These are phyloP conservation scores for Plagodis pulveraria DNA, from an alignment of 2,888 invertebrate genomes.

Conservation along the genomic window DNA sequence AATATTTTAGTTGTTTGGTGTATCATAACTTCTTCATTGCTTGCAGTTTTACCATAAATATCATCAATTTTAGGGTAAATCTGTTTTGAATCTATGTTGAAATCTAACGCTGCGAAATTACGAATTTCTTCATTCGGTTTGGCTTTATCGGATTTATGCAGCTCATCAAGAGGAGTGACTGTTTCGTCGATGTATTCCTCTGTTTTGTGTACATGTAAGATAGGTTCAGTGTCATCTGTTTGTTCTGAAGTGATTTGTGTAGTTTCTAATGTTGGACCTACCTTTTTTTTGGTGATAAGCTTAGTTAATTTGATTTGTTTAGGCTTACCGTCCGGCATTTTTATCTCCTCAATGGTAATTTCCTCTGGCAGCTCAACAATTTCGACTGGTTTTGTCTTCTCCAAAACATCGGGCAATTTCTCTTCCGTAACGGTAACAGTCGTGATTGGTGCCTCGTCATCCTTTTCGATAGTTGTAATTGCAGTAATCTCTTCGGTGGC, in stretches of 20 bases:
- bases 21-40: constrained; percentile 64
- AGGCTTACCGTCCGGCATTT: constrained; percentile 38
- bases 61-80: constrained; percentile 66
- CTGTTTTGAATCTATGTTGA: constrained; percentile 62
- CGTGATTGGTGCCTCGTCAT: constrained; percentile 44
- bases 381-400: constrained; percentile 29
- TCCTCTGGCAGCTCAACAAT: constrained; percentile 43
- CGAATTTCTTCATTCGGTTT: too few relatives aligned
- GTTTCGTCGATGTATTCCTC: constrained; percentile 40
- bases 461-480: constrained; percentile 43
- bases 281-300: constrained; percentile 69
- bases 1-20: constrained; percentile 63
- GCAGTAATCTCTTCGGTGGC: constrained; percentile 41
- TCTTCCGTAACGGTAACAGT: constrained; percentile 38
- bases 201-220: constrained; percentile 50
- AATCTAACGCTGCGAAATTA: constrained; percentile 63
- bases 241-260: constrained; percentile 61
- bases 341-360: constrained; percentile 35
- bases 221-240: constrained; percentile 43
- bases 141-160: constrained; percentile 30
- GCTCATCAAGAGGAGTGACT: constrained; percentile 44
- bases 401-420: background rate
- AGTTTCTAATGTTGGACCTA: constrained; percentile 48
- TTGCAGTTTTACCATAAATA: constrained; percentile 72
- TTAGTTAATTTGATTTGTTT: constrained; percentile 37